Evolutionary conservation across 2,113 vertebrate genomes (phyloP), one percentile per base, ranked within the genome.

Genomic region (Tauraco erythrolophus): DNA sequence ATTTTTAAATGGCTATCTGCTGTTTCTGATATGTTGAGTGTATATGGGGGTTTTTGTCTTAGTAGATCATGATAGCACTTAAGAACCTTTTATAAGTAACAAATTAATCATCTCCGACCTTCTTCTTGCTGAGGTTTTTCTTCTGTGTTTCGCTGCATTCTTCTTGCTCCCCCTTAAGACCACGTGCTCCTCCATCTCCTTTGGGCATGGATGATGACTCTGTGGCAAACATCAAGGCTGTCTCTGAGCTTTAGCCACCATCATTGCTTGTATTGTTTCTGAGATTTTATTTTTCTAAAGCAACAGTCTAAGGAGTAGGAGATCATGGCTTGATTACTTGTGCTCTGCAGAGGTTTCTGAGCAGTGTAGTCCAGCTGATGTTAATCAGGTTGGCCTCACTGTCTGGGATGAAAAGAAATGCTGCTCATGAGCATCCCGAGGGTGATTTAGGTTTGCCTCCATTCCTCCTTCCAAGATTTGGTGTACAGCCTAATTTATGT

Each of bases 1-100:
- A 9, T 15, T 85, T 75, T 60, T 21, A 24, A 60, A 24, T 23
- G 31, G 5, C 5, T 43, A 2, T 57, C 31, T 66, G 54, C 18
- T 5, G 1, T 77, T 81, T 46, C 18, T 61, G 8, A 5, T 28
- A 4, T 1, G 1, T 41, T 39, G 43, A 51, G 22, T 1, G 15
- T 39, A 2, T 19, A 10, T 24, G 39, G 57, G 19, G 3, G 3
- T 7, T 81, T 69, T 84, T 69, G 12, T 57, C 19, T 66, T 45
- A 6, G 28, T 7, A 31, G 50, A 2, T 39, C 11, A 3, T 17
- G 5, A 7, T 7, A 39, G 16, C 31, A 11, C 46, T 41, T 18
- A 27, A 46, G 13, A 53, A 74, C 17, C 9, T 62, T 70, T 30
- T 22, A 41, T 6, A 50, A 65, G 50, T 31, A 19, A 10, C 9